Conservation (phyloP, 2,888 invertebrate species). For the Tipula lateralis region DNA sequence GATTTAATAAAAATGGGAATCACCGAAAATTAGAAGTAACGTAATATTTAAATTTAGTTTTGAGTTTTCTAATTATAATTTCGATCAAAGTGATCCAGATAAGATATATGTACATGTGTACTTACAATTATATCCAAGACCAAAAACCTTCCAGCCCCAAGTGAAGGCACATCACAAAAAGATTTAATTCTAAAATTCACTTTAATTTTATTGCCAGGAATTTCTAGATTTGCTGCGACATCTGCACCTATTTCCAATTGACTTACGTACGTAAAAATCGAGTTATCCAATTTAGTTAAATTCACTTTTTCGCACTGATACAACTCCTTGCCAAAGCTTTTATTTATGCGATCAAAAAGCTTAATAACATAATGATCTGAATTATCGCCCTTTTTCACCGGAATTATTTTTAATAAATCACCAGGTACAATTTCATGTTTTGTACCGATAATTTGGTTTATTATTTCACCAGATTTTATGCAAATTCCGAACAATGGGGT, state of each 20-base stretch:
- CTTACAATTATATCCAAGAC: background rate
- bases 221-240: background rate
- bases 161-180: background rate
- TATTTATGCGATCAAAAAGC: background rate
- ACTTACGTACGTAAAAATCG: background rate
- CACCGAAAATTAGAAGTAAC: background rate
- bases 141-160: background rate
- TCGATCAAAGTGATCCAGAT: background rate
- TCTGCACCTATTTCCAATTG: background rate
- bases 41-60: too few relatives aligned
- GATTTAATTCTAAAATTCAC: background rate
- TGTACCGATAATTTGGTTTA: background rate
- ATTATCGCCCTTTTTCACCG: background rate
- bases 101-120: background rate
- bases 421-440: background rate
- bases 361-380: background rate
- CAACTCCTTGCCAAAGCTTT: background rate
- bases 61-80: too few relatives aligned
- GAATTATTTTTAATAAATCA: background rate
- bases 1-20: background rate
- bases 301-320: background rate
- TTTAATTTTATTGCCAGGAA: background rate
- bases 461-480: background rate
- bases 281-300: background rate
- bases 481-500: background rate